phyloP scores from a whole-genome alignment of 2,113 vertebrate genomes.

The Paracanthobrama guichenoti region DNA sequence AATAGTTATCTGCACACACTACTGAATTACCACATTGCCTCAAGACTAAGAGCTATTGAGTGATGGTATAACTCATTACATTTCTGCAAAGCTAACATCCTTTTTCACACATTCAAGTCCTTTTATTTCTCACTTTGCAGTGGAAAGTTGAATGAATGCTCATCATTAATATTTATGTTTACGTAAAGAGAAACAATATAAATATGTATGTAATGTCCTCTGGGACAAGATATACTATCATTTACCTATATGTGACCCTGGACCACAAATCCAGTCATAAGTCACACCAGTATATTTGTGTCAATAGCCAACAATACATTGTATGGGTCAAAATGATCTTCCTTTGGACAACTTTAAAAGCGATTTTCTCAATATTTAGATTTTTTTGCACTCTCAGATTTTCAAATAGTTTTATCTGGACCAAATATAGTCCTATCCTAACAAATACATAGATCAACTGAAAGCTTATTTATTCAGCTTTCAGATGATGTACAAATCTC shows the following conservation, averaged over 20 bases:
- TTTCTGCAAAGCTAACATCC: neutral
- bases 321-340: no score
- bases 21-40: neutral
- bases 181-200: neutral
- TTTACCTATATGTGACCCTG: neutral
- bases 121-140: neutral
- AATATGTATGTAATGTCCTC: neutral
- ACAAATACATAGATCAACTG: no score
- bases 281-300: no score
- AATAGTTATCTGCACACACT: neutral
- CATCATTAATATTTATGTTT: conserved; percentile 17
- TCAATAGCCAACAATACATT: no score
- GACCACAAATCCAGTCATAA: no score
- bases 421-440: no score
- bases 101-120: neutral
- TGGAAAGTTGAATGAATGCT: conserved; percentile 23
- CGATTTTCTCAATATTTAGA: no score
- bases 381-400: no score
- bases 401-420: no score
- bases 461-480: no score
- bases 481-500: no score
- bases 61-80: neutral
- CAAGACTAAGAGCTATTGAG: neutral
- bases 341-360: no score
- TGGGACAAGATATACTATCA: neutral